A percentile compares a stretch with the other conserved stretches of the same genome.
These are phyloP conservation scores for Mustelus asterias DNA, from an alignment of 2,113 vertebrate genomes.

Conservation along the genomic window DNA sequence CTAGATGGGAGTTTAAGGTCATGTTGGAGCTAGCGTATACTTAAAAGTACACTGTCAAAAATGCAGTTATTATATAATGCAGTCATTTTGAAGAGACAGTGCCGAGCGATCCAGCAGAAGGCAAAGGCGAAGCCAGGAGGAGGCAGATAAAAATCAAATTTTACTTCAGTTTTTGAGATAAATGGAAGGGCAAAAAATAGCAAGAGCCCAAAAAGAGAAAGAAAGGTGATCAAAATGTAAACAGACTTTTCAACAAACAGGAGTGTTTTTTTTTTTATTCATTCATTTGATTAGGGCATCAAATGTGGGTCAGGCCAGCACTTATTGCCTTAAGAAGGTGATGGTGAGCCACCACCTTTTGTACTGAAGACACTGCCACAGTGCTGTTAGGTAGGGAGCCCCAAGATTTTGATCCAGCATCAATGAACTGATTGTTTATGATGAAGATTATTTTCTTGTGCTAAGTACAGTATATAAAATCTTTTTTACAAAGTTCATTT, in stretches of 20 bases:
- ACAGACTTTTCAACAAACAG: neutral
- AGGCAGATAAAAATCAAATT: neutral
- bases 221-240: neutral
- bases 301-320: neutral
- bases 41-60: too few species aligned
- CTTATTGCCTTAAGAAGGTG: too few species aligned
- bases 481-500: neutral
- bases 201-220: neutral
- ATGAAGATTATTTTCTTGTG: neutral
- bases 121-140: too few species aligned
- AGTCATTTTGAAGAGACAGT: too few species aligned
- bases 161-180: neutral
- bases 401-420: neutral
- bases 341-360: too few species aligned
- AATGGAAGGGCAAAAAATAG: neutral
- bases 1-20: too few species aligned
- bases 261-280: neutral
- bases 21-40: too few species aligned
- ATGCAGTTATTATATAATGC: too few species aligned
- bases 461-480: neutral
- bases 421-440: neutral
- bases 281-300: neutral
- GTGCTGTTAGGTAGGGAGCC: neutral
- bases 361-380: too few species aligned
- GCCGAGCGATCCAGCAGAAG: too few species aligned